These are phyloP conservation scores for Torymus texanus DNA, from an alignment of 2,888 invertebrate species.

Conservation along the genomic window DNA sequence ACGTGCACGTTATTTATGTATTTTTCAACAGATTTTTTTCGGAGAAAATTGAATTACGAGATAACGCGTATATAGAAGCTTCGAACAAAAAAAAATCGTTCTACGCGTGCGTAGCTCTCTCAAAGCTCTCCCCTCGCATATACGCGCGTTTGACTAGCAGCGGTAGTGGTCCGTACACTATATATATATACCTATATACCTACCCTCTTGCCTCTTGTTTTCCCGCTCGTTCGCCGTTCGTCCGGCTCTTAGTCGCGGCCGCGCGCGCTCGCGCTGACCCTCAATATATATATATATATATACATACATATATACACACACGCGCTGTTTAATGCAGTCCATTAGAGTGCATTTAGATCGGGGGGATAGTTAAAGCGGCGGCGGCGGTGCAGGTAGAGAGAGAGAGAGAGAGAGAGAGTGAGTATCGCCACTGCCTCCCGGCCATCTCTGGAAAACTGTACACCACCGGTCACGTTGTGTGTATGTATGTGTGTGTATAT, in stretches of 20 bases:
- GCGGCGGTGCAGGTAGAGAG: slow-evolving; percentile 53
- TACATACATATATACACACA: too few relatives aligned
- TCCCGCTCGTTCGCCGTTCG: slow-evolving; percentile 60
- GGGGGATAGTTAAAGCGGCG: slow-evolving; percentile 72
- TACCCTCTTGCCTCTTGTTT: slow-evolving; percentile 26
- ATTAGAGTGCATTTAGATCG: slow-evolving; percentile 76
- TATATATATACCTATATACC: not conserved
- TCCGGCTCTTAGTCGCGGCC: slow-evolving; percentile 56
- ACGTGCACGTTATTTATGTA: slow-evolving; percentile 30
- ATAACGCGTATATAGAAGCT: slow-evolving; percentile 5
- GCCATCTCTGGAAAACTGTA: slow-evolving; percentile 68
- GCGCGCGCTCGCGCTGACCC: slow-evolving; percentile 2
- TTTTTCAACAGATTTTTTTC: slow-evolving; percentile 25
- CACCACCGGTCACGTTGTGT: slow-evolving; percentile 54
- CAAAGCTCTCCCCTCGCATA: not conserved
- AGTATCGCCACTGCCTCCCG: slow-evolving; percentile 54
- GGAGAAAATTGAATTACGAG: slow-evolving; percentile 33
- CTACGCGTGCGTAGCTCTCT: not conserved
- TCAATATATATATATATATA: too few relatives aligned
- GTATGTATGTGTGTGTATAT: too few relatives aligned
- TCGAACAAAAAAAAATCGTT: too few relatives aligned
- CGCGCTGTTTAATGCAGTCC: slow-evolving; percentile 74
- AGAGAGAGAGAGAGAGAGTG: slow-evolving; percentile 17
- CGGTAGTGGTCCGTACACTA: too few relatives aligned
- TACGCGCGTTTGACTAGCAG: too few relatives aligned